Conservation (phyloP, 2,113 vertebrate species). For the Brienomyrus brachyistius region DNA sequence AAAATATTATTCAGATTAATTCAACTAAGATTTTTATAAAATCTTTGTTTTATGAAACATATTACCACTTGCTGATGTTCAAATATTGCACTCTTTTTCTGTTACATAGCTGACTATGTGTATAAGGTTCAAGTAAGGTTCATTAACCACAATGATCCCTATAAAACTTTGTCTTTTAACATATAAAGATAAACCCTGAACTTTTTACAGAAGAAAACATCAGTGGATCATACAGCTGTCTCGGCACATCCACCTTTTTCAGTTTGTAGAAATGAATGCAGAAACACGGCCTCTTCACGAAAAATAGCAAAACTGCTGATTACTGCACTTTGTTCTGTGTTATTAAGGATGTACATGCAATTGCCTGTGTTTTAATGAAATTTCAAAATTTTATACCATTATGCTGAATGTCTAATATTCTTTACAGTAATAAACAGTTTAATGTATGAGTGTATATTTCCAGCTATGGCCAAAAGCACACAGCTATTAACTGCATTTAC, state of each 20-base stretch:
- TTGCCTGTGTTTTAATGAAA: neutral
- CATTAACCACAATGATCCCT: neutral
- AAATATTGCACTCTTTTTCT: neutral
- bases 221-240: neutral
- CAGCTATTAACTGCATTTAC: neutral
- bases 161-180: neutral
- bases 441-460: neutral
- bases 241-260: neutral
- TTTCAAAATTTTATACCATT: neutral
- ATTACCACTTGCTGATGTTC: neutral
- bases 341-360: neutral
- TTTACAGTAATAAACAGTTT: neutral
- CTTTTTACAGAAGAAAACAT: neutral
- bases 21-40: neutral
- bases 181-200: neutral
- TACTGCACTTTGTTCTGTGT: neutral
- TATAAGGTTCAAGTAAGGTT: neutral
- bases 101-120: neutral
- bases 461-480: neutral
- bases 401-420: neutral
- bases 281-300: neutral
- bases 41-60: neutral
- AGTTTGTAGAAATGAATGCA: neutral
- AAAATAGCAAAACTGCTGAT: neutral
- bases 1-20: neutral